Conservation (phyloP, 1,140 invertebrate genomes). For the Thalassaphorura encarpata region DNA sequence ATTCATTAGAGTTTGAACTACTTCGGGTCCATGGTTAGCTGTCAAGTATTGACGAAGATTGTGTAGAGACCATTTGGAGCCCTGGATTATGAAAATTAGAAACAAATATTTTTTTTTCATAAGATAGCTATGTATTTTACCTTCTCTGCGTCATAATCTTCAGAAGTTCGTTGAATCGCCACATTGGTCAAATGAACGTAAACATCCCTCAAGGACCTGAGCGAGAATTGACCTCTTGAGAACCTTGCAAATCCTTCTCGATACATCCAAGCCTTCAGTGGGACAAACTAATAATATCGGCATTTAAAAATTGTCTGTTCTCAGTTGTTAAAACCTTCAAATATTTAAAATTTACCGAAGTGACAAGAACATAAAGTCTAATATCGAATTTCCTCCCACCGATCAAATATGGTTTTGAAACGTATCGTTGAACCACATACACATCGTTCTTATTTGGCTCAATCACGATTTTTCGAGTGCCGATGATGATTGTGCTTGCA, state of each 20-base stretch:
- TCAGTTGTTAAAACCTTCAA: not conserved
- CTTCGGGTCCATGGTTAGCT: constrained; percentile 36
- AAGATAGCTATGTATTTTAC: constrained; percentile 3
- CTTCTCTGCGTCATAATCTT: constrained; percentile 28
- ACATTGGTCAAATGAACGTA: constrained; percentile 51
- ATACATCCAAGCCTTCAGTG: constrained; percentile 53
- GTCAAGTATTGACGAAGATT: constrained; percentile 38
- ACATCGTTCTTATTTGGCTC: constrained; percentile 29
- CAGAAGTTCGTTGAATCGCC: constrained; percentile 45
- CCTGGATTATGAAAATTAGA: constrained; percentile 26
- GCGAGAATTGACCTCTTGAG: constrained; percentile 48
- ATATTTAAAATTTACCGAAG: too few relatives aligned
- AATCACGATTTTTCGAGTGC: too few relatives aligned
- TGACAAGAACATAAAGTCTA: constrained; percentile 49
- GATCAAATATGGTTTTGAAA: constrained; percentile 52
- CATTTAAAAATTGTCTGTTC: not conserved
- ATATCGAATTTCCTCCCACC: constrained; percentile 55
- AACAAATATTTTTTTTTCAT: not conserved
- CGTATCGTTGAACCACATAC: constrained; percentile 47
- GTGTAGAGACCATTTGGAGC: constrained; percentile 41
- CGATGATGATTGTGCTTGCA: too few relatives aligned
- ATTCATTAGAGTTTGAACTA: constrained; percentile 44
- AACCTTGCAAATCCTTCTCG: constrained; percentile 51
- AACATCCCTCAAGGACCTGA: constrained; percentile 41
- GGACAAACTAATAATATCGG: constrained; percentile 41